Evolutionary conservation across 2,888 invertebrate species (phyloP), one percentile per base, ranked within the genome.

Genomic region (Sussaba pulchella): DNA sequence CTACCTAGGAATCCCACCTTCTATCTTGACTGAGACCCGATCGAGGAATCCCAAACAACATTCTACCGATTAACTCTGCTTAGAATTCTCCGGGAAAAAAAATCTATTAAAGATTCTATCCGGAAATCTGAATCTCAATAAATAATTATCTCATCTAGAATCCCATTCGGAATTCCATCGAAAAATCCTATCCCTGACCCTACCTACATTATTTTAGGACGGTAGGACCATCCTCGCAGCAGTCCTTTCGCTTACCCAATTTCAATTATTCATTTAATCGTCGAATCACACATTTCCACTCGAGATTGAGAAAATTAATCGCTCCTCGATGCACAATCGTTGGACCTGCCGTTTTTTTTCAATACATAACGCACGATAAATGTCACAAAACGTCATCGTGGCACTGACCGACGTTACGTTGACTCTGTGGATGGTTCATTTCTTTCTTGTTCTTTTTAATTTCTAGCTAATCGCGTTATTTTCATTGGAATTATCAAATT

Each of bases 1-100:
- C 45, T 47, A 14, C 45, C 45, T 47, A 47, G 45, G n/a, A 47
- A n/a, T n/a, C n/a, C n/a, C n/a, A n/a, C 39, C 39, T 12, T 39
- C 10, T 39, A 39, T 39, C 39, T 1, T 10, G 39, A 39, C 8
- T n/a, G n/a, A n/a, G n/a, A n/a, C n/a, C n/a, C n/a, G n/a, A n/a
- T n/a, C n/a, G n/a, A n/a, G n/a, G n/a, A n/a, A n/a, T n/a, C n/a
- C n/a, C n/a, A n/a, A n/a, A n/a, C n/a, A n/a, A n/a, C n/a, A n/a
- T n/a, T n/a, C n/a, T n/a, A 39, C 39, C 39, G 39, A 39, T 8
- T 1, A 12, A 39, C 39, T 12, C 39, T 8, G 8, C 39, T 39
- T 39, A 39, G 39, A 12, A 39, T 39, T n/a, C n/a, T n/a, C n/a
- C n/a, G n/a, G n/a, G n/a, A n/a, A n/a, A n/a, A n/a, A n/a, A n/a